Conservation (phyloP, 2,113 vertebrate genomes). For the Prionailurus viverrinus region DNA sequence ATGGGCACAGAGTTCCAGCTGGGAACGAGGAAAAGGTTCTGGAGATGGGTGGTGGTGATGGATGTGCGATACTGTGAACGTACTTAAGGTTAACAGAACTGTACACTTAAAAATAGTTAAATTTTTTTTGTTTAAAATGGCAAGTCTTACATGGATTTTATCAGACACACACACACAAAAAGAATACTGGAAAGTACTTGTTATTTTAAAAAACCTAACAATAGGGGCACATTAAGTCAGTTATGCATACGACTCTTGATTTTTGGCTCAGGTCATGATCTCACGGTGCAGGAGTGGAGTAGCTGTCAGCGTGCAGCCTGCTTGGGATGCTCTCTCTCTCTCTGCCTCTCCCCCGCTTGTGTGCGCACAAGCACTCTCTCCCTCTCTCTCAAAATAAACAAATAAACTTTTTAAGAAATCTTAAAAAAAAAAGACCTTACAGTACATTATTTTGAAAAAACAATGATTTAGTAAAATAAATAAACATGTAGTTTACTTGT, state of each 20-base stretch:
- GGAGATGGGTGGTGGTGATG: not conserved
- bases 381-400: too few species aligned
- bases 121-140: not conserved
- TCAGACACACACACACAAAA: fast-evolving
- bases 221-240: too few species aligned
- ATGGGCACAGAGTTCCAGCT: too few species aligned
- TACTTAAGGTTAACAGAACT: not conserved
- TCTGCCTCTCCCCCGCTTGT: too few species aligned
- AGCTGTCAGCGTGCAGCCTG: too few species aligned
- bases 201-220: not conserved
- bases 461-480: not conserved
- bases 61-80: not conserved
- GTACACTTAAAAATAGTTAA: not conserved
- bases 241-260: too few species aligned
- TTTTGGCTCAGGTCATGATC: too few species aligned
- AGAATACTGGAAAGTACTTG: not conserved
- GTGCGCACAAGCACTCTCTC: too few species aligned
- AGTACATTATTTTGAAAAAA: not conserved
- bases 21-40: not conserved
- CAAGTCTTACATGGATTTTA: not conserved
- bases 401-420: too few species aligned
- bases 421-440: not conserved
- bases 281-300: too few species aligned
- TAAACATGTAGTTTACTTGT: not conserved
- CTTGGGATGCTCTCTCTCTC: too few species aligned